Conservation (phyloP, 1,140 invertebrate species). For the Ceratosolen solmsi region DNA sequence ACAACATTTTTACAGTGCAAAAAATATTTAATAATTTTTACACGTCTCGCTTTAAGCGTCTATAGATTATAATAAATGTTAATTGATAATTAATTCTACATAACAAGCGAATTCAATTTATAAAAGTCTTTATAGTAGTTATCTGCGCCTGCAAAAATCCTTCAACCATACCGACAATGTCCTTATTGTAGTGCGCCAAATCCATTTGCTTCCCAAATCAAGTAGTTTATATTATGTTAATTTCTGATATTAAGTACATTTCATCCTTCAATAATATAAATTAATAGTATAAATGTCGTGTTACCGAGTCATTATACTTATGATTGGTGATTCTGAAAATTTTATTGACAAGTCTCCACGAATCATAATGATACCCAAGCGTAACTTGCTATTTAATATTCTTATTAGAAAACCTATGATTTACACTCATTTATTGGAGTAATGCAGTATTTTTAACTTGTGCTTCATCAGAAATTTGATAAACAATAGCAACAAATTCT, state of each 20-base stretch:
- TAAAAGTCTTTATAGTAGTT: background rate
- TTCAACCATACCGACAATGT: too few relatives aligned
- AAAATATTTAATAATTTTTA: background rate
- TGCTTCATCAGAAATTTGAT: background rate
- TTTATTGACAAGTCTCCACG: background rate
- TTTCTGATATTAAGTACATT: background rate
- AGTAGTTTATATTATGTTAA: background rate
- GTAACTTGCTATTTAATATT: background rate
- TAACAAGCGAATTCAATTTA: conserved; percentile 6
- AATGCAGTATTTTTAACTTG: background rate
- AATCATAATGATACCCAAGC: background rate
- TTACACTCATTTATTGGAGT: background rate
- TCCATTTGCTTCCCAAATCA: too few relatives aligned
- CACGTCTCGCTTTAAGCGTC: background rate
- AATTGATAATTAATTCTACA: too few relatives aligned
- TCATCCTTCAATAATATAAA: background rate
- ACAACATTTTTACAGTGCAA: background rate
- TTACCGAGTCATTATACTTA: background rate
- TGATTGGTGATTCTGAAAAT: background rate
- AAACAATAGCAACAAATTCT: too few relatives aligned
- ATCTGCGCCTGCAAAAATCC: too few relatives aligned
- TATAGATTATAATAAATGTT: background rate
- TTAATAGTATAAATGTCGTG: too few relatives aligned
- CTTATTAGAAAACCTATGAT: background rate
- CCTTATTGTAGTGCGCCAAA: too few relatives aligned